phyloP scores from a whole-genome alignment of 1,140 invertebrate genomes.

The Megathymus violae region DNA sequence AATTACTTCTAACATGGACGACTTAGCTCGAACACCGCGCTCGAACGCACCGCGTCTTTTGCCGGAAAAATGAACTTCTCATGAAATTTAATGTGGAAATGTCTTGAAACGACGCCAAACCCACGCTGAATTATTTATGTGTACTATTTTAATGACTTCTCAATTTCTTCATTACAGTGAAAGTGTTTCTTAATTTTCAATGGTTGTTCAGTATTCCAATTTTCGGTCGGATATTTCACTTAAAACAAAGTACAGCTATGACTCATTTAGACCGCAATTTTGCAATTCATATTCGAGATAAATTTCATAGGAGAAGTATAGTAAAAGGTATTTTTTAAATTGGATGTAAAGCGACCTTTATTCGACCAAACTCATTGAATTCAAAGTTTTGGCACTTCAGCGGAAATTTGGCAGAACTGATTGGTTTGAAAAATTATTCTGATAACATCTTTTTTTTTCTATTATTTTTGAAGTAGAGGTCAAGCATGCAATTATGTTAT shows the following conservation, averaged over 20 bases:
- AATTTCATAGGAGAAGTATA: constrained; percentile 17
- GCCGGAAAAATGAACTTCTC: constrained; percentile 79
- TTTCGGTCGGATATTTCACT: constrained; percentile 41
- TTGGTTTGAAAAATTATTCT: no score
- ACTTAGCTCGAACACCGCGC: constrained; percentile 34
- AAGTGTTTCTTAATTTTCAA: constrained; percentile 79
- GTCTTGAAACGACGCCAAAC: constrained; percentile 81
- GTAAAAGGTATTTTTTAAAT: not conserved
- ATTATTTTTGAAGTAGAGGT: no score
- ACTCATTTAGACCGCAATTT: constrained; percentile 31
- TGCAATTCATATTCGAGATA: constrained; percentile 21
- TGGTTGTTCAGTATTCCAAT: constrained; percentile 50
- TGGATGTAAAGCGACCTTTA: no score
- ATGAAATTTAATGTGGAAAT: constrained; percentile 83
- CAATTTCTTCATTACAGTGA: constrained; percentile 74
- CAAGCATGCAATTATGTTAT: no score
- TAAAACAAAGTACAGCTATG: constrained; percentile 47
- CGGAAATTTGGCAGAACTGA: no score
- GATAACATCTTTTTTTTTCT: no score
- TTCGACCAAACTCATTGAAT: no score
- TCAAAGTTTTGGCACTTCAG: no score
- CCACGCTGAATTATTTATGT: constrained; percentile 80
- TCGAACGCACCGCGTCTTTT: constrained; percentile 55
- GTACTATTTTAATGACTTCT: constrained; percentile 79
- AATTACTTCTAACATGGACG: constrained; percentile 48